Evolutionary conservation across 2,113 vertebrate species (phyloP).

Genomic region (Tiliqua scincoides): DNA sequence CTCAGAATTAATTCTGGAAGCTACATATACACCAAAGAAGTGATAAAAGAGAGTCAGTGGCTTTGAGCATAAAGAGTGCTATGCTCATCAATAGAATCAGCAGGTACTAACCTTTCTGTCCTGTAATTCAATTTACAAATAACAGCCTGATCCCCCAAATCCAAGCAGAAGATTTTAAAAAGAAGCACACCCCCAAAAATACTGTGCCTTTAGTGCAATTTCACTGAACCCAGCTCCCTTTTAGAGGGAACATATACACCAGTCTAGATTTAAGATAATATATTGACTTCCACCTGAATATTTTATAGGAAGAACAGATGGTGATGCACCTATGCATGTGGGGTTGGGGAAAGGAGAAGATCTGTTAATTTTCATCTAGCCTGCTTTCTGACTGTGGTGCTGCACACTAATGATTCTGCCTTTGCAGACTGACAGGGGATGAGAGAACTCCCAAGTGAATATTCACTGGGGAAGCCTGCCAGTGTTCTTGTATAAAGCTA

Average conservation of each 20-base stretch:
- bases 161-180: not conserved
- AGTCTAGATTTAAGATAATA: constrained; percentile 25
- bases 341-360: not conserved
- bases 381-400: not conserved
- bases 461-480: not conserved
- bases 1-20: constrained; percentile 27
- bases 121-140: not conserved
- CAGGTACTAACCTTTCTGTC: not conserved
- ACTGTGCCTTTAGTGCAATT: not conserved
- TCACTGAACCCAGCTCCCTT: not conserved
- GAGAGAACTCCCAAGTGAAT: not conserved
- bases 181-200: not conserved
- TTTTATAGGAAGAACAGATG: constrained; percentile 32
- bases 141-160: not conserved
- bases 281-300: constrained; percentile 23
- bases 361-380: not conserved
- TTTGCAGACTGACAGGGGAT: not conserved
- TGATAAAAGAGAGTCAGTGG: not conserved
- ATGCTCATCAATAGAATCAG: not conserved
- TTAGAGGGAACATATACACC: not conserved
- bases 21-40: not conserved
- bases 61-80: not conserved
- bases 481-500: not conserved
- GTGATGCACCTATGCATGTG: not conserved
- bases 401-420: not conserved